A percentile compares a stretch with the other conserved stretches of the same genome.
Conservation (phyloP, 2,888 invertebrate genomes). For the Portevinia maculata region DNA sequence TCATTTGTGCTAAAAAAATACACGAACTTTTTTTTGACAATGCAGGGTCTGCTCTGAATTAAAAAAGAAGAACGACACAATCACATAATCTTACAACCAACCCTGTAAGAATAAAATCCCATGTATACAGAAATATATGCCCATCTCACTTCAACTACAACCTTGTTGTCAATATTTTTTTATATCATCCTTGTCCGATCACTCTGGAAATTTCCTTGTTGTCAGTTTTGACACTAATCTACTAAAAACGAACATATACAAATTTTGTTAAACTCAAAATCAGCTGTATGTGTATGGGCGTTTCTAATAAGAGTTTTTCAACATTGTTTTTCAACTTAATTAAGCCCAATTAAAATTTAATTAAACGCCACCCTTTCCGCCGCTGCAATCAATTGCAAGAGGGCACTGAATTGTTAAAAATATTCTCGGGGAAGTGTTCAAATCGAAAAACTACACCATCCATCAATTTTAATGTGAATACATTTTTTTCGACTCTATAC, state of each 20-base stretch:
- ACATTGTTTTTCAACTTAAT: slow-evolving; percentile 57
- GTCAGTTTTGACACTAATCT: slow-evolving; percentile 36
- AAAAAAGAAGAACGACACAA: too few species aligned
- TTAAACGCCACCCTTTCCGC: slow-evolving; percentile 24
- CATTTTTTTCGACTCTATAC: slow-evolving; percentile 2
- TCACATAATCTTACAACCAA: too few species aligned
- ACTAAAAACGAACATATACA: slow-evolving; percentile 19
- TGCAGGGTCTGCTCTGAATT: too few species aligned
- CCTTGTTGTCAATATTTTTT: slow-evolving; percentile 41
- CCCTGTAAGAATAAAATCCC: neutral
- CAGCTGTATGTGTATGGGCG: slow-evolving; percentile 72
- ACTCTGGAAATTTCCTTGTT: neutral
- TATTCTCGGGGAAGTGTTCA: neutral
- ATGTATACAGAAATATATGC: neutral
- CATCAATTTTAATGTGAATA: slow-evolving; percentile 13
- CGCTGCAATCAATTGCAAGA: slow-evolving; percentile 1
- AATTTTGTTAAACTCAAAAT: slow-evolving; percentile 48
- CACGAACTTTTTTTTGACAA: too few species aligned
- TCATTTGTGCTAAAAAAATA: too few species aligned
- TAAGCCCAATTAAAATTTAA: slow-evolving; percentile 66
- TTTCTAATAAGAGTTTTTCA: slow-evolving; percentile 63
- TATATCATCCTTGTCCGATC: slow-evolving; percentile 4
- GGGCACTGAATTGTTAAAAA: slow-evolving; percentile 11
- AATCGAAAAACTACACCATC: neutral
- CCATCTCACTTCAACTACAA: slow-evolving; percentile 10